A percentile compares a stretch with the other conserved stretches of the same genome.
Conservation (phyloP, 2,113 vertebrate species). For the Sinocyclocheilus maitianheensis region DNA sequence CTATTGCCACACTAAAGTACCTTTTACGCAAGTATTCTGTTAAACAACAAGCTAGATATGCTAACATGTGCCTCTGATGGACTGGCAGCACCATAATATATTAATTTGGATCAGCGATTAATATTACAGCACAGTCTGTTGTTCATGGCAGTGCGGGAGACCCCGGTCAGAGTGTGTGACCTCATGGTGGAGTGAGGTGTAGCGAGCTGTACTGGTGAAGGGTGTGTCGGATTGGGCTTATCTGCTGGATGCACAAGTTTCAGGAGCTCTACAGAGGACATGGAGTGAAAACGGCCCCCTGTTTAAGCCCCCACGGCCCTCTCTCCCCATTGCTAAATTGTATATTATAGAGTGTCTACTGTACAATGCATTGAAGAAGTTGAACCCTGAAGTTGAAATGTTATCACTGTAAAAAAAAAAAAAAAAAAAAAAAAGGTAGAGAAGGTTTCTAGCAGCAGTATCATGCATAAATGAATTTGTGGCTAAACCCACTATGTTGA, state of each 20-base stretch:
- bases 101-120: constrained; percentile 8
- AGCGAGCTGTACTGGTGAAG: constrained; percentile 48
- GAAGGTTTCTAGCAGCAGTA: constrained; percentile 53
- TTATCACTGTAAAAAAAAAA: constrained; percentile 22
- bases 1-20: not conserved
- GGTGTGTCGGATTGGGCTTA: constrained; percentile 71
- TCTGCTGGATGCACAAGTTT: constrained; percentile 65
- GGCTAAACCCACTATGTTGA: constrained; percentile 24
- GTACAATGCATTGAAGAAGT: not conserved
- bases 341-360: not conserved
- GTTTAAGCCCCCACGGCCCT: constrained; percentile 20
- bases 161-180: not conserved
- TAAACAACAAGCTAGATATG: constrained; percentile 42
- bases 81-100: constrained; percentile 56
- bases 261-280: constrained; percentile 62
- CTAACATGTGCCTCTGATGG: constrained; percentile 48
- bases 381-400: constrained; percentile 18
- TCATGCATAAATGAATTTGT: constrained; percentile 51
- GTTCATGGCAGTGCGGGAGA: constrained; percentile 38
- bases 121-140: constrained; percentile 28
- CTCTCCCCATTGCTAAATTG: constrained; percentile 31
- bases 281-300: constrained; percentile 15
- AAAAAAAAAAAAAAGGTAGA: constrained; percentile 25
- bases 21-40: not conserved
- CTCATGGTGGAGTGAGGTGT: constrained; percentile 44